Base-by-base conservation (phyloP, 2,113 vertebrate genomes). In the Sprattus sprattus region DNA sequence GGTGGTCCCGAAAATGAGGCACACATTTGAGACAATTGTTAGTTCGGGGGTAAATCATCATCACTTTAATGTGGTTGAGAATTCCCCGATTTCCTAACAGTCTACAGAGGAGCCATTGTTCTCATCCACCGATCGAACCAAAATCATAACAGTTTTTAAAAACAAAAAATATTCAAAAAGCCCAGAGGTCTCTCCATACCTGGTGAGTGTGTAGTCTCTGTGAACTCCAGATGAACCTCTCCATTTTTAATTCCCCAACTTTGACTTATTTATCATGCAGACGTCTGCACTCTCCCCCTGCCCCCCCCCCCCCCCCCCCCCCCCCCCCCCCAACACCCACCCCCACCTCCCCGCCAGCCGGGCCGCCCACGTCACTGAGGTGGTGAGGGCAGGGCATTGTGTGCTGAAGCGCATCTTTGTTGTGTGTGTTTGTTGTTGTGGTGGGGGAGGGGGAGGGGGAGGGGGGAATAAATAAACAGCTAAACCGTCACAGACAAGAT, bases 191-290 rank as follows among this genome's bases (percentile, higher is more conserved):
- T 50, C 44, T 3, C 44, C 18, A n/a, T 84, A 52, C 71, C 71
- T 83, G 75, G 39, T 82, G 52, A 87, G 50, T 87, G 16, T 5
- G 25, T 49, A 84, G 49, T 81, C 45, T 71, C 32, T 78, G 60
- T 86, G 52, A 83, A 86, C 85, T 84, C 82, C 81, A 83, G 64
- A 85, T 87, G 83, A 90, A 89, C 80, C 60, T 75, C 57, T 89
- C 1, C 60, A 90, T 87, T 71, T 86, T 87, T 86, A 45, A 84
- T 84, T 88, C 81, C 85, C 47, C 49, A 81, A 32, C 45, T 75
- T 82, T 87, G 25, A 87, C 71, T 88, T 84, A 87, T 89, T 88
- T 46, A 87, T 85, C 81, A 86, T 52, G 49, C 82, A 81, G 85
- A 85, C 83, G 44, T 88, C 86, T 89, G 85, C 45, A 45, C 45